Conservation (phyloP, 2,888 invertebrate genomes). For the Chymomyza procnemis region DNA sequence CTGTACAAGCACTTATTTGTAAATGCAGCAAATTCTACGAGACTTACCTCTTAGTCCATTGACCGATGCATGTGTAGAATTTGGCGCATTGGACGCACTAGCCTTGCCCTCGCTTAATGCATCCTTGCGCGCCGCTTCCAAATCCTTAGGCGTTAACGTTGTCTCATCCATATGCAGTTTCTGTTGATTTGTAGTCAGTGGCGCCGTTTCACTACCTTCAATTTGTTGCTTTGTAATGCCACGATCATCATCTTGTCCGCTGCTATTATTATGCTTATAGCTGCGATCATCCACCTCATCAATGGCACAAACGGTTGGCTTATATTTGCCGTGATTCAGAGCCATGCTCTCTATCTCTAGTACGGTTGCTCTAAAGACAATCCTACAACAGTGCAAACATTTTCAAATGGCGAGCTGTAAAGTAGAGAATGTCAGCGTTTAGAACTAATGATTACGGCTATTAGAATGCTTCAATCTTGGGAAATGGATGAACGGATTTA, state of each 20-base stretch:
- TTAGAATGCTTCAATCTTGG: background rate
- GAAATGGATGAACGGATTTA: constrained; percentile 4
- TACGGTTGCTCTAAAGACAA: background rate
- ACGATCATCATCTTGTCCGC: constrained; percentile 48
- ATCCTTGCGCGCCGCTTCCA: constrained; percentile 60
- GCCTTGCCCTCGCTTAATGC: constrained; percentile 34
- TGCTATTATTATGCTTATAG: constrained; percentile 57
- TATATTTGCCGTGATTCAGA: constrained; percentile 72
- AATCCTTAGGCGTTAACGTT: constrained; percentile 63
- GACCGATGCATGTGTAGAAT: constrained; percentile 62
- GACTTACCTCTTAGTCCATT: constrained; percentile 72
- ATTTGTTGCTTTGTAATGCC: constrained; percentile 62
- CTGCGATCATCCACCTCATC: constrained; percentile 75
- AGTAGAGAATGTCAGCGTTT: background rate
- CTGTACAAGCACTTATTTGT: background rate
- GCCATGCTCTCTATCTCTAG: constrained; percentile 47
- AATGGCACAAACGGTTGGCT: constrained; percentile 73
- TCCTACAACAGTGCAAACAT: background rate
- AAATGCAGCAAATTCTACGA: background rate
- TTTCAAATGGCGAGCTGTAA: background rate
- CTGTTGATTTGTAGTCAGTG: constrained; percentile 74
- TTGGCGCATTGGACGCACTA: constrained; percentile 46
- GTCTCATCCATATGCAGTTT: constrained; percentile 72
- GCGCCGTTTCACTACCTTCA: constrained; percentile 76
- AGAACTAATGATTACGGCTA: background rate